A percentile compares a stretch with the other conserved stretches of the same genome.
Evolutionary conservation across 2,888 invertebrate genomes (phyloP).

Genomic region (Yponomeuta sedellus): DNA sequence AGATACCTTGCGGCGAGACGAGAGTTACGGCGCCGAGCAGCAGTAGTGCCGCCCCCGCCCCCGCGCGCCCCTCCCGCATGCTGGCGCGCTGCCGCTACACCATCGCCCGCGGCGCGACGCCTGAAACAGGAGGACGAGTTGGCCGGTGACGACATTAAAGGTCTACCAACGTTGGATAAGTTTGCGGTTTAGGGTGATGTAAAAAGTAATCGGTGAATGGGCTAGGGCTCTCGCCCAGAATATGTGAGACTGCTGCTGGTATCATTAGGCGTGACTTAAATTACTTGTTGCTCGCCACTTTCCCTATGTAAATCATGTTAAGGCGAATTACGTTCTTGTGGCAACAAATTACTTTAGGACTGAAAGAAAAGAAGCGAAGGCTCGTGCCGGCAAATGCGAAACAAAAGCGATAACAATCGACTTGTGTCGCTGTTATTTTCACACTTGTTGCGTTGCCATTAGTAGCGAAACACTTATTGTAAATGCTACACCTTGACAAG

Average conservation of each 20-base stretch:
- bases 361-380: background rate
- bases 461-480: background rate
- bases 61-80: constrained; percentile 2
- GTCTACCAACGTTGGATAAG: too few species aligned
- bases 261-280: too few species aligned
- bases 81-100: background rate
- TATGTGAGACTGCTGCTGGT: too few species aligned
- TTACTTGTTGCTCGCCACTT: background rate
- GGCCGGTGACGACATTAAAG: background rate
- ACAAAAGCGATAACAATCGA: background rate
- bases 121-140: background rate
- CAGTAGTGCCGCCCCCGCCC: constrained; percentile 4
- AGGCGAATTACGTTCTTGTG: background rate
- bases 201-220: too few species aligned
- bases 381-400: background rate
- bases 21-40: background rate
- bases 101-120: background rate
- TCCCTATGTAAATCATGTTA: constrained; percentile 1
- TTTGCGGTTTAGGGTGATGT: too few species aligned
- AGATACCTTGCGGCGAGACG: constrained; percentile 8
- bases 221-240: too few species aligned
- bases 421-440: background rate
- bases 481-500: background rate
- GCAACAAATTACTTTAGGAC: background rate
- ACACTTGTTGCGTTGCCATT: background rate